Evolutionary conservation across 2,797 vertebrate genomes (phyloP).

Genomic region (Chloroceryle inda): DNA sequence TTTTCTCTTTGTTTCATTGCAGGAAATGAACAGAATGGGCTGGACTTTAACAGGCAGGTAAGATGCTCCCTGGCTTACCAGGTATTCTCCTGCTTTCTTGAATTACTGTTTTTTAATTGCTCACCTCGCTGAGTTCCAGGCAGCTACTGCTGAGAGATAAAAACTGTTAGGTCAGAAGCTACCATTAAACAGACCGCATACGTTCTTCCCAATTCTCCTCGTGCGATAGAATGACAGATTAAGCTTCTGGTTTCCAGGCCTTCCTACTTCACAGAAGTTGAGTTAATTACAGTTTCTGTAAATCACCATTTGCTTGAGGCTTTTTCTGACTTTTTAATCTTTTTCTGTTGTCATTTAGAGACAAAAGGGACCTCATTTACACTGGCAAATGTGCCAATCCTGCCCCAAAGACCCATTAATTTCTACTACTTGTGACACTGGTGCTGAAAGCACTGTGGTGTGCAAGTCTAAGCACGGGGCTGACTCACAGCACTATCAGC

Average conservation of each 20-base stretch:
- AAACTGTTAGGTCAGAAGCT: conserved; percentile 28
- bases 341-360: background rate
- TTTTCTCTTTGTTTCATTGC: conserved; percentile 55
- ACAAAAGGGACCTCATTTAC: background rate
- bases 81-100: conserved; percentile 5
- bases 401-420: background rate
- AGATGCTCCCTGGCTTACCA: conserved; percentile 65
- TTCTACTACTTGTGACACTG: background rate
- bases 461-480: background rate
- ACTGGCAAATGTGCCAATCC: background rate
- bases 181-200: conserved; percentile 1
- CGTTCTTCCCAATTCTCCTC: background rate
- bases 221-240: background rate
- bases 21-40: conserved; percentile 90
- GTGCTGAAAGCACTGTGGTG: background rate
- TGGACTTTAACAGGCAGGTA: conserved; percentile 94
- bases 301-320: background rate
- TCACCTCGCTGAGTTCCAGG: background rate
- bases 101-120: background rate
- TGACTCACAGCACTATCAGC: background rate
- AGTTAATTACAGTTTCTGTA: background rate
- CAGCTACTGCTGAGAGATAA: conserved; percentile 27
- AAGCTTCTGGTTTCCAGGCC: conserved; percentile 6
- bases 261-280: background rate
- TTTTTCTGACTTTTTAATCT: background rate